Conservation (phyloP, 1,140 invertebrate genomes). For the Tetragonula clypearis region DNA sequence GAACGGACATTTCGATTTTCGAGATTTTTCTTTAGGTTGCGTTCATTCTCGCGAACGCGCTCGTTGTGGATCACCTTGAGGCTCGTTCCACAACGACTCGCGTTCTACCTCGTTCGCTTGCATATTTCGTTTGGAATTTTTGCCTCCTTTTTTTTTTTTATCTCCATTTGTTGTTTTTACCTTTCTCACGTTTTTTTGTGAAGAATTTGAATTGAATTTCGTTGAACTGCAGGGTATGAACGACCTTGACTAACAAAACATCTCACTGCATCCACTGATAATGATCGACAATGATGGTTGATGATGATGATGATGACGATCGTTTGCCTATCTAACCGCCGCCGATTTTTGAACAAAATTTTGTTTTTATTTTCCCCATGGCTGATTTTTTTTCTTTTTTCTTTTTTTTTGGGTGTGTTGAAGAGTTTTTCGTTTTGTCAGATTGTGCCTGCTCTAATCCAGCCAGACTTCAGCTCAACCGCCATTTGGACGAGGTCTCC, state of each 20-base stretch:
- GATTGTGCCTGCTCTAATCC: slow-evolving; percentile 41
- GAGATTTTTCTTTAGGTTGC: not conserved
- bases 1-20: not conserved
- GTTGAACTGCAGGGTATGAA: slow-evolving; percentile 3
- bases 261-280: slow-evolving; percentile 32
- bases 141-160: too few relatives aligned
- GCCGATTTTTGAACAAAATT: slow-evolving; percentile 7
- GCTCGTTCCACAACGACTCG: slow-evolving; percentile 28
- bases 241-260: slow-evolving; percentile 31
- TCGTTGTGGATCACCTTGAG: slow-evolving; percentile 61
- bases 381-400: not conserved
- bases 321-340: slow-evolving; percentile 34
- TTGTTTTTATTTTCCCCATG: not conserved
- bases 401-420: slow-evolving; percentile 19
- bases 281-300: slow-evolving; percentile 2
- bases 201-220: slow-evolving; percentile 8
- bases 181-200: not conserved
- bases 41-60: not conserved
- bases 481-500: not conserved
- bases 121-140: not conserved
- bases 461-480: not conserved
- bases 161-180: not conserved
- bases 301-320: slow-evolving; percentile 31
- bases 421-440: slow-evolving; percentile 29
- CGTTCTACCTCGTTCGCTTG: slow-evolving; percentile 16